Base-by-base conservation (phyloP, 1,140 invertebrate genomes). In the Paralvinella palmiformis region DNA sequence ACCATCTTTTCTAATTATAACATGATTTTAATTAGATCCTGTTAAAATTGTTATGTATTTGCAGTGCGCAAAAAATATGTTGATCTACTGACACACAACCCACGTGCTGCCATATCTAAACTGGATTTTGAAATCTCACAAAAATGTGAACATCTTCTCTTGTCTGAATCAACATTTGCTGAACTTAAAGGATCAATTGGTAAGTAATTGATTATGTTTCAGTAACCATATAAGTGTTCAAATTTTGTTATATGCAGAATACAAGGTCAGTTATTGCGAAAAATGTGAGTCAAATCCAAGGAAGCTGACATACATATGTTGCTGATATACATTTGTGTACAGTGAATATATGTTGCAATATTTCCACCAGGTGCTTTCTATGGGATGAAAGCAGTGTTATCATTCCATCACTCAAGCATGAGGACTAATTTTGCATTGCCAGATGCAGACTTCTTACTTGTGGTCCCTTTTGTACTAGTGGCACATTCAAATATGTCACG, bases 351-450 rank as follows among this genome's bases (percentile, higher is more conserved):
- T 13, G 13, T 2, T 20, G n/a, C 10, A 1, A 52, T 22, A 5
- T 52, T 52, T 20, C 48, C 48, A 7, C 13, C 35, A 79, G 77
- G 77, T 50, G 72, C 71, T 36, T 78, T 78, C 59, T 78, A 74
- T 73, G 76, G 67, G 24, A 79, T 78, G 77, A 79, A 78, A 55
- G 76, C 77, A 44, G 72, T 74, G 1, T 60, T 79, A 35, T 79
- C 77, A 3, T 79, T 77, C 64, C 71, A 75, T 55, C 77, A 79
- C 65, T 68, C 74, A 22, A 62, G 60, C 24, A 69, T 70, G 41
- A 67, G 71, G 58, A 73, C 73, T 27, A 69, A 69, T 35, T 69
- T 64, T 17, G 62, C 72, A 45, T 59, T 78, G 45, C 45, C 70
- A 48, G 74, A 76, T 55, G 72, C 72, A 5, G 75, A 78, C 67